Evolutionary conservation across 2,113 vertebrate genomes (phyloP).

Genomic region (Gobiocypris rarus): DNA sequence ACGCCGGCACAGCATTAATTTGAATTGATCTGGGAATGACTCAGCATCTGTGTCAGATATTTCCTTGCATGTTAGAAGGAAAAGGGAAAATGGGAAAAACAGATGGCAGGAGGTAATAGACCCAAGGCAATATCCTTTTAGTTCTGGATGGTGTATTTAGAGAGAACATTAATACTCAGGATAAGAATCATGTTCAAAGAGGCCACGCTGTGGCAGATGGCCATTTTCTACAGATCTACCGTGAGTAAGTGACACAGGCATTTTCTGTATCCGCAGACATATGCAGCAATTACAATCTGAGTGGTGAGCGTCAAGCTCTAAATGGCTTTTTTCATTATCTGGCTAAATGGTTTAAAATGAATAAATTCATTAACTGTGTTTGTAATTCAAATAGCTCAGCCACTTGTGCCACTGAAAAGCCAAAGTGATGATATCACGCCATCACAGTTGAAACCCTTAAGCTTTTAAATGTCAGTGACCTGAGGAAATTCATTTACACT

Average conservation of each 20-base stretch:
- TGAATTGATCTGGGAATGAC: constrained; percentile 43
- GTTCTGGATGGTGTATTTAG: constrained; percentile 39
- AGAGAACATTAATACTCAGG: constrained; percentile 43
- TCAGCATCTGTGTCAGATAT: constrained; percentile 37
- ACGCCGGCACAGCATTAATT: constrained; percentile 23
- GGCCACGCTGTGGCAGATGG: constrained; percentile 34
- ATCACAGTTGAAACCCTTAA: constrained; percentile 22
- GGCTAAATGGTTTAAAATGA: constrained; percentile 49
- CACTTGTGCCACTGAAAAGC: constrained; percentile 19
- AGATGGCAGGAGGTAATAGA: constrained; percentile 17
- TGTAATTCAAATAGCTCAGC: constrained; percentile 40
- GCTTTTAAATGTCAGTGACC: constrained; percentile 49
- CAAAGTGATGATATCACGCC: constrained; percentile 26
- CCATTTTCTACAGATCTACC: constrained; percentile 24
- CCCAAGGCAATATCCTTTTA: constrained; percentile 42
- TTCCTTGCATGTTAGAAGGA: constrained; percentile 13
- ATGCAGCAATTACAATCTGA: constrained; percentile 25
- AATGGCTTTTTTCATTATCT: constrained; percentile 43
- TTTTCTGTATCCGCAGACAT: constrained; percentile 27
- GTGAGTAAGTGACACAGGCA: constrained; percentile 23
- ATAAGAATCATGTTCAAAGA: constrained; percentile 42
- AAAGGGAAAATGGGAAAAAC: constrained; percentile 7
- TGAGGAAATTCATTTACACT: constrained; percentile 37
- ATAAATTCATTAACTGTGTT: constrained; percentile 44
- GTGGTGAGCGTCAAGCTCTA: constrained; percentile 24